Conservation (phyloP, 2,888 invertebrate genomes). For the Sabellastarte sp. region DNA sequence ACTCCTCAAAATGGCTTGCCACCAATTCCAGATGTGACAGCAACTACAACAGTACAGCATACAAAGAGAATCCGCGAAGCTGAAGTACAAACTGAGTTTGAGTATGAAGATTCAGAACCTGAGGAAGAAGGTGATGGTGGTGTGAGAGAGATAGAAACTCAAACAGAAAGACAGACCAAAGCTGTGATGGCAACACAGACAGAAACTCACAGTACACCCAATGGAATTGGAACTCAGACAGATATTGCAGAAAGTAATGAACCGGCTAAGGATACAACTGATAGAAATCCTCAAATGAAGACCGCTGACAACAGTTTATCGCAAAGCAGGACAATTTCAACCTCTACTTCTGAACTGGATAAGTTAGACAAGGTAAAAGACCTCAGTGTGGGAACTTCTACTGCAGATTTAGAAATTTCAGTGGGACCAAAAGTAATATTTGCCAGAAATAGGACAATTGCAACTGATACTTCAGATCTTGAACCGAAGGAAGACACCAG, state of each 20-base stretch:
- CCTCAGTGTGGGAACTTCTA: neutral
- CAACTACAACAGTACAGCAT: neutral
- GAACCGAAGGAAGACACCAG: neutral
- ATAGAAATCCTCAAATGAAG: neutral
- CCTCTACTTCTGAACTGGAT: neutral
- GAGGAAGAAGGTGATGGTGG: too few relatives aligned
- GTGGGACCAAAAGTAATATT: too few relatives aligned
- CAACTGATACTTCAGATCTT: neutral
- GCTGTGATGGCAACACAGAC: neutral
- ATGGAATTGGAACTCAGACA: too few relatives aligned
- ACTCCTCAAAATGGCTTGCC: too few relatives aligned
- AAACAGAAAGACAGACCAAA: neutral
- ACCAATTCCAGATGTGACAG: too few relatives aligned
- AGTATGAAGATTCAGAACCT: neutral
- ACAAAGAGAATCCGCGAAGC: neutral
- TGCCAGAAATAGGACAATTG: too few relatives aligned
- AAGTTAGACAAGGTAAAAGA: neutral
- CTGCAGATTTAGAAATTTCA: too few relatives aligned
- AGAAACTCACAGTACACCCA: too few relatives aligned
- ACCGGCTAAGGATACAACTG: neutral
- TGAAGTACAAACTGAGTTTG: neutral
- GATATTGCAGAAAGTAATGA: neutral
- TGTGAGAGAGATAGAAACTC: neutral
- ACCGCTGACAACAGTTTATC: too few relatives aligned
- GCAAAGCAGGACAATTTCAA: neutral